Base-by-base conservation (phyloP, 2,888 invertebrate genomes). In the Orthosia gothica region DNA sequence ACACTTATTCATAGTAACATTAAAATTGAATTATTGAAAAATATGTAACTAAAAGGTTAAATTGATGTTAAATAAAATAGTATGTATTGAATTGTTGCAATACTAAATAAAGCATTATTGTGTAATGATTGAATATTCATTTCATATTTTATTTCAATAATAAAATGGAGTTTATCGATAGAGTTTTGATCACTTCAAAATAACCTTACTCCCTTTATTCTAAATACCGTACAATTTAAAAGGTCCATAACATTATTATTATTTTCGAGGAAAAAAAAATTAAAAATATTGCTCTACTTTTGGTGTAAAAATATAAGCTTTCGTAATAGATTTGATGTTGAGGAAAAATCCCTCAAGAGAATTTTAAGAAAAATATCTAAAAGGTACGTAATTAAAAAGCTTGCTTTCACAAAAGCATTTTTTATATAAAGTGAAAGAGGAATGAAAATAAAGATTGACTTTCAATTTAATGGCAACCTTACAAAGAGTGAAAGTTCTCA, bases 41-140 rank as follows among this genome's bases (percentile, higher is more conserved):
- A 74, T 76, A 76, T 83, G 70, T 88, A 82, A 77, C 79, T 68
- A 76, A 82, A 87, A 85, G 76, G 88, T 89, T 86, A 77, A 86
- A 84, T 89, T 63, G 86, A 87, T 88, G 83, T 87, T 88, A 83
- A 79, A 79, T 76, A 32, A 84, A 65, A 79, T 84, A 87, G 83
- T 85, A 88, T 87, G 84, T 86, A 84, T 80, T 83, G 80, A 75
- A 77, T 84, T 89, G 88, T 90, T 90, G 82, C 85, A 87, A 82
- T 87, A 86, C 80, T 71, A 70, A 88, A 88, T 90, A 90, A 82
- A 83, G 85, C 82, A 87, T 88, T 81, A 87, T 84, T 87, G 79
- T 89, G 74, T 89, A 87, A 85, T 76, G 80, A 85, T 78, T 83
- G 83, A 82, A 79, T 64, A 78, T 79, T 82, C 76, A 86, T 82